Conservation (phyloP, 2,797 vertebrate species). For the Mormyrops attenuatus region DNA sequence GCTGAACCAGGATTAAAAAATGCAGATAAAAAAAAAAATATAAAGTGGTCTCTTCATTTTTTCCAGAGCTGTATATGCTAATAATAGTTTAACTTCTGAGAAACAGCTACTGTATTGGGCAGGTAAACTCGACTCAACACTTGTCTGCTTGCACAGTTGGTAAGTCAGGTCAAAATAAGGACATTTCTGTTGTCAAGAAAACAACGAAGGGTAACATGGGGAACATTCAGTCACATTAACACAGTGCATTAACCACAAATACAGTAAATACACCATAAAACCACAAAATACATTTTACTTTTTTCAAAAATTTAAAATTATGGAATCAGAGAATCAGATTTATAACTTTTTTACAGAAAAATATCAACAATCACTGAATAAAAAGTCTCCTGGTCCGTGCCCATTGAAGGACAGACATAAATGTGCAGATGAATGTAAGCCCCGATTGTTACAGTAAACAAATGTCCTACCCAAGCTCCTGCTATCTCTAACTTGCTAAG, state of each 20-base stretch:
- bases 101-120: not conserved
- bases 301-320: not conserved
- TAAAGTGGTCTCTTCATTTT: not conserved
- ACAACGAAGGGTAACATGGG: not conserved
- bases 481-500: not conserved
- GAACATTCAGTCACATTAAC: not conserved
- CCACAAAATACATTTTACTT: slow-evolving; percentile 8
- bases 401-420: not conserved
- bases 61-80: not conserved
- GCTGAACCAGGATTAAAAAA: not conserved
- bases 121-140: not conserved
- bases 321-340: not conserved
- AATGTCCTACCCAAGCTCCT: not conserved
- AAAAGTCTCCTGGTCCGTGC: not conserved
- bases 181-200: not conserved
- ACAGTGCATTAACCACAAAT: slow-evolving; percentile 1
- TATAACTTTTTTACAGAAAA: not conserved
- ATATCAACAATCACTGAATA: not conserved
- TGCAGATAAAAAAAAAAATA: not conserved
- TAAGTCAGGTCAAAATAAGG: not conserved
- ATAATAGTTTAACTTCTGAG: slow-evolving; percentile 1
- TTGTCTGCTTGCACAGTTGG: not conserved
- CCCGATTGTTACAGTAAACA: not conserved
- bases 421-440: not conserved
- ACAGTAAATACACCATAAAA: not conserved